Percentiles rank a stretch among this genome's conserved stretches.
phyloP scores from a whole-genome alignment of 2,888 invertebrate genomes.

The Dione vanillae region DNA sequence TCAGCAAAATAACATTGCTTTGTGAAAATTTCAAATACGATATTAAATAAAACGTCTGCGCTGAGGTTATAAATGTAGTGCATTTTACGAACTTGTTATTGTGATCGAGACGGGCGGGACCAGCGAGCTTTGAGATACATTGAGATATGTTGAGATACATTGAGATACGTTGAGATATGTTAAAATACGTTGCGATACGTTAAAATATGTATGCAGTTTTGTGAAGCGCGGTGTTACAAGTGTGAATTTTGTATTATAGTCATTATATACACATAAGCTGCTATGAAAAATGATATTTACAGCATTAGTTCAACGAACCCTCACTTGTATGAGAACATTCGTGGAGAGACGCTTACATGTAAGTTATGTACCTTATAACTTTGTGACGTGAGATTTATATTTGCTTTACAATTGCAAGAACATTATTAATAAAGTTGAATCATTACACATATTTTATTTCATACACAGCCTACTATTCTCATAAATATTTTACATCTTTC shows the following conservation, averaged over 20 bases:
- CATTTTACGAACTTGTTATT: constrained; percentile 14
- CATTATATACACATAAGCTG: background rate
- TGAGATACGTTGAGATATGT: no score
- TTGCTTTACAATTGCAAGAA: background rate
- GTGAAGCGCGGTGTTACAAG: background rate
- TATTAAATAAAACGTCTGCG: constrained; percentile 27
- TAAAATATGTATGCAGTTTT: constrained; percentile 4
- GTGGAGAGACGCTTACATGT: background rate
- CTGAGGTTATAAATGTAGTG: constrained; percentile 24
- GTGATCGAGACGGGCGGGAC: constrained; percentile 11
- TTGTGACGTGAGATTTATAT: background rate
- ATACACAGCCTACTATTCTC: background rate
- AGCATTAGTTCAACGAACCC: background rate
- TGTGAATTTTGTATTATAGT: background rate
- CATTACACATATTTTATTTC: background rate
- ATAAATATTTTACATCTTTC: constrained; percentile 8
- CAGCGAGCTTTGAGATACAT: background rate
- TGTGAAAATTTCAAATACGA: constrained; percentile 19
- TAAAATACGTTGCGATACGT: no score
- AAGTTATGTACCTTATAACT: background rate
- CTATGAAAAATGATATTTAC: background rate
- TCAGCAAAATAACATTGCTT: constrained; percentile 22
- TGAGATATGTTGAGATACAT: no score
- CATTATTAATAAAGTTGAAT: background rate
- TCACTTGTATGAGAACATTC: no score